These are phyloP conservation scores for Lemur catta DNA, from an alignment of 2,797 vertebrate genomes.

Conservation along the genomic window DNA sequence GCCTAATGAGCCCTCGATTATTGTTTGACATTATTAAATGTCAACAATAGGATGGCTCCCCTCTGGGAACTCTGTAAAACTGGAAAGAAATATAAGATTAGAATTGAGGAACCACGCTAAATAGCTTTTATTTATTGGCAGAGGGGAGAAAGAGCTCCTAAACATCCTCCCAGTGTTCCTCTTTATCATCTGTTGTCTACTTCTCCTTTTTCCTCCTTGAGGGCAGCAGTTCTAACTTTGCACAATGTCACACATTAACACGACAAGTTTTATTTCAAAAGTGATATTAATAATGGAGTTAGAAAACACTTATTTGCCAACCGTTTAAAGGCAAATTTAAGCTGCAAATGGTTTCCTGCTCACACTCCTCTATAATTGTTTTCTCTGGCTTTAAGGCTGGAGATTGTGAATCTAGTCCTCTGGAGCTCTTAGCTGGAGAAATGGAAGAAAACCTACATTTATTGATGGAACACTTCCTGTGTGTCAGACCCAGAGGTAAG, in stretches of 20 bases:
- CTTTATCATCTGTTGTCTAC: constrained; percentile 42
- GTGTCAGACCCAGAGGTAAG: neutral
- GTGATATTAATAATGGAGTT: constrained; percentile 60
- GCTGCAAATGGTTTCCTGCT: neutral
- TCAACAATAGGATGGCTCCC: constrained; percentile 57
- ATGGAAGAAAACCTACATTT: neutral
- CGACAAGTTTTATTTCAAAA: constrained; percentile 40
- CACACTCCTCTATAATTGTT: neutral
- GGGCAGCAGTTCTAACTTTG: constrained; percentile 44
- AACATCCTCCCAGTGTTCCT: neutral
- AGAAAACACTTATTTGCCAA: constrained; percentile 38
- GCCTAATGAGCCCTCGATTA: constrained; percentile 55
- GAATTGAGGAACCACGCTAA: constrained; percentile 48
- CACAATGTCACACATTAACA: neutral
- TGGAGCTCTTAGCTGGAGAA: neutral
- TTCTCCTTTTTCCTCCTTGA: constrained; percentile 22
- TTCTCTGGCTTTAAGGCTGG: neutral
- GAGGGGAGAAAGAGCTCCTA: constrained; percentile 20
- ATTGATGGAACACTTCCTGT: neutral
- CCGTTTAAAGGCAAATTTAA: constrained; percentile 40
- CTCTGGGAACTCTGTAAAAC: constrained; percentile 66
- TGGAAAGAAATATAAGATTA: constrained; percentile 63
- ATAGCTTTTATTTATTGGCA: constrained; percentile 63
- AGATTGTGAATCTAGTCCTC: neutral
- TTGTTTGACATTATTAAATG: constrained; percentile 66